Evolutionary conservation across 1,140 invertebrate genomes (phyloP).

Genomic region (Chironomus striatipennis): DNA sequence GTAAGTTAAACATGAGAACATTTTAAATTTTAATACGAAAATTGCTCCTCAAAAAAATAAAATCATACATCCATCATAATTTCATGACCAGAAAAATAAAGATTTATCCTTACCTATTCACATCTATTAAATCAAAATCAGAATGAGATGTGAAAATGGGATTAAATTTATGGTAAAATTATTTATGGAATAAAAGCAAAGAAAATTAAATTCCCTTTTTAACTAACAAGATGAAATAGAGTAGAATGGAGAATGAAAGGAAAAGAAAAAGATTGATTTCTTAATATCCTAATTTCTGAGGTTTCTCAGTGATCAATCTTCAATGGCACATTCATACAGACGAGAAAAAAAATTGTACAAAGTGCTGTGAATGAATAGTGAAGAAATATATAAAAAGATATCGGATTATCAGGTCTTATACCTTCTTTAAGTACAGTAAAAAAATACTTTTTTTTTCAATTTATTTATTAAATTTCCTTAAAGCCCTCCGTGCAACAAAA

Average conservation of each 20-base stretch:
- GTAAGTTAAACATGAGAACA: too few species aligned
- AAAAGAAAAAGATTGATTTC: slow-evolving; percentile 22
- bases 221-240: background rate
- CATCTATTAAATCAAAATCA: background rate
- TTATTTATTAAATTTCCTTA: background rate
- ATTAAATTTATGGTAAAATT: slow-evolving; percentile 24
- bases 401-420: slow-evolving; percentile 20
- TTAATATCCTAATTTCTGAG: slow-evolving; percentile 22
- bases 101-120: background rate
- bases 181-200: background rate
- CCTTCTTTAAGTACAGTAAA: too few species aligned
- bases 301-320: slow-evolving; percentile 20
- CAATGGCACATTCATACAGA: background rate
- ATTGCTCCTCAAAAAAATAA: background rate
- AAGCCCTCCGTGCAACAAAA: background rate
- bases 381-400: background rate
- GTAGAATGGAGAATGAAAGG: background rate
- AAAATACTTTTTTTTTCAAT: too few species aligned
- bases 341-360: too few species aligned
- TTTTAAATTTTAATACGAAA: too few species aligned
- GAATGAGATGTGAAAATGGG: background rate
- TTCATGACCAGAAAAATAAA: background rate
- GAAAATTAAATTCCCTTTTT: background rate
- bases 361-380: background rate
- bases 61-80: slow-evolving; percentile 6